These are phyloP conservation scores for Thaumetopoea pityocampa DNA, from an alignment of 1,140 invertebrate species.

Conservation along the genomic window DNA sequence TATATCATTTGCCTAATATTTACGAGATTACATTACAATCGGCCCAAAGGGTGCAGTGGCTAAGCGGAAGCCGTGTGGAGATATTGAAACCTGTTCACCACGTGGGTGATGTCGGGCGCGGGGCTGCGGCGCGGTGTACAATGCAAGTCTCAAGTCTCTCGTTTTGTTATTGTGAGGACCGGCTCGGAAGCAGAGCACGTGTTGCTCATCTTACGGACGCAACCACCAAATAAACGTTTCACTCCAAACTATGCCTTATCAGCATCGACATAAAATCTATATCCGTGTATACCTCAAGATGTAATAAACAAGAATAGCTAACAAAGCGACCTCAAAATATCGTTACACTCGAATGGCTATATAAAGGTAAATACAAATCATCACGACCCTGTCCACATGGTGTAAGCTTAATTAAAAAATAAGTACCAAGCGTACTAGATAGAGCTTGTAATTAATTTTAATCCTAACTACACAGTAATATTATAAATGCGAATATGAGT, in stretches of 20 bases:
- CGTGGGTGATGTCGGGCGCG: constrained; percentile 42
- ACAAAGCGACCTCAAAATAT: too few species aligned
- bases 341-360: too few species aligned
- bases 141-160: too few species aligned
- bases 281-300: background rate
- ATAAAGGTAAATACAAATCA: too few species aligned
- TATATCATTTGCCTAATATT: constrained; percentile 2
- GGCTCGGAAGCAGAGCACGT: constrained; percentile 57
- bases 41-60: constrained; percentile 15
- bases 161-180: constrained; percentile 60
- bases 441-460: too few species aligned
- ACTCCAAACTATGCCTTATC: constrained; percentile 31
- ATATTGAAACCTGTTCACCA: constrained; percentile 54
- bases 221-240: constrained; percentile 21
- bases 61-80: constrained; percentile 39
- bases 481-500: too few species aligned
- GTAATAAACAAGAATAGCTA: too few species aligned
- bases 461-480: too few species aligned
- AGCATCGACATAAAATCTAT: background rate
- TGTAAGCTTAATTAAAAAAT: too few species aligned
- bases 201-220: constrained; percentile 59
- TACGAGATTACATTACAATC: constrained; percentile 2
- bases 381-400: too few species aligned
- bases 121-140: constrained; percentile 50
- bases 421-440: too few species aligned